Conservation (phyloP, 2,113 vertebrate genomes). For the Bostrychus sinensis region DNA sequence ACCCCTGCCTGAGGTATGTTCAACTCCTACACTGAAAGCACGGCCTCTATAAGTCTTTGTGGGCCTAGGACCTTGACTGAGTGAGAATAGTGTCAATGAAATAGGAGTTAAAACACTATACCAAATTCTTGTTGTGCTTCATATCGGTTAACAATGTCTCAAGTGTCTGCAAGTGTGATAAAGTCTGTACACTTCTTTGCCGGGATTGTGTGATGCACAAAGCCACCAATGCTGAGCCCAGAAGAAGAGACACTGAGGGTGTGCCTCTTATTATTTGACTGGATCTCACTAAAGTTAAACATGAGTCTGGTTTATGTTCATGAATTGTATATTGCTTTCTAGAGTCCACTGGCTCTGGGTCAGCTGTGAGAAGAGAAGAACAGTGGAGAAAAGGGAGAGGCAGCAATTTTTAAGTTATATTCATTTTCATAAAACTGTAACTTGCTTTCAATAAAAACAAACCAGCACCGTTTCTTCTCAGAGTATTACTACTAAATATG, state of each 20-base stretch:
- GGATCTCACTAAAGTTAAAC: too few species aligned
- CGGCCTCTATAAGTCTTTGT: constrained; percentile 31
- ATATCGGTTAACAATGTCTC: constrained; percentile 31
- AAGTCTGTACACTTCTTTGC: background rate
- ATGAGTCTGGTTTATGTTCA: too few species aligned
- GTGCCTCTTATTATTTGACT: too few species aligned
- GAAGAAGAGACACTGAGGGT: too few species aligned
- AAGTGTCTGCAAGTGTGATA: constrained; percentile 19
- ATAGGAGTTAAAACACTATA: constrained; percentile 52
- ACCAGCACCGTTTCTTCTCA: background rate
- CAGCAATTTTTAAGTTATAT: constrained; percentile 5
- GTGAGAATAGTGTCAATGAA: constrained; percentile 39
- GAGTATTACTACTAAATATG: background rate
- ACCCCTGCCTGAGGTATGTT: constrained; percentile 2
- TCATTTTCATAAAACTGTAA: background rate
- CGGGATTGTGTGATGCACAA: background rate
- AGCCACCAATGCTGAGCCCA: too few species aligned
- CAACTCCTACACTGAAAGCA: constrained; percentile 28
- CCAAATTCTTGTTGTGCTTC: constrained; percentile 17
- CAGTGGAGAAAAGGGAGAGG: constrained; percentile 21
- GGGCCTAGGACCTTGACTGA: constrained; percentile 56
- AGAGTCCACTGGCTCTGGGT: constrained; percentile 30
- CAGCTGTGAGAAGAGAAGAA: constrained; percentile 29
- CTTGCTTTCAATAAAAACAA: background rate
- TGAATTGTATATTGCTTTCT: constrained; percentile 7